Evolutionary conservation across 1,140 invertebrate genomes (phyloP).

Genomic region (Drosophila quadrilineata): DNA sequence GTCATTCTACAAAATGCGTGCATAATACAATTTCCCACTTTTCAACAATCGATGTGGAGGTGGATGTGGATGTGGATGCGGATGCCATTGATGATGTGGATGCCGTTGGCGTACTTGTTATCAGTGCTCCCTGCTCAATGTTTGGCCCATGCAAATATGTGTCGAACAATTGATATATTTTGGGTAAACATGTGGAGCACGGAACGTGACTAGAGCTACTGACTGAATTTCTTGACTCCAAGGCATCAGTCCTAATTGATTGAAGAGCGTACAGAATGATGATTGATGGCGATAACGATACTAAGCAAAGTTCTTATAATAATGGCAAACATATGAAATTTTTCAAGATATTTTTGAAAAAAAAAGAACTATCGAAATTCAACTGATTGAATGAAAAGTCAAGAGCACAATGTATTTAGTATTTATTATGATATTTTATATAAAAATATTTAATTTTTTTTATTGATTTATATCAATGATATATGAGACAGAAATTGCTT

Average conservation of each 20-base stretch:
- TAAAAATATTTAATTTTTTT: too few relatives aligned
- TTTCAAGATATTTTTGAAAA: too few relatives aligned
- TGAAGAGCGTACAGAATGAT: background rate
- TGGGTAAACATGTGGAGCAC: constrained; percentile 34
- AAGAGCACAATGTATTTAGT: too few relatives aligned
- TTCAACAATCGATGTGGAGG: background rate
- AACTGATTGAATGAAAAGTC: too few relatives aligned
- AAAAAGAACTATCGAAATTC: too few relatives aligned
- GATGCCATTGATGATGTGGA: too few relatives aligned
- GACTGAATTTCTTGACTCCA: background rate
- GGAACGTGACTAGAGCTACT: constrained; percentile 46
- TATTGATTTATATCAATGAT: too few relatives aligned
- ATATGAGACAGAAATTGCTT: too few relatives aligned
- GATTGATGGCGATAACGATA: background rate
- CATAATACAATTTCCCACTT: constrained; percentile 8
- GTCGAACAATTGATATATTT: constrained; percentile 74
- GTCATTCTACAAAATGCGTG: background rate
- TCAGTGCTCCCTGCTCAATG: constrained; percentile 8
- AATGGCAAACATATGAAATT: too few relatives aligned
- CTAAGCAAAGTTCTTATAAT: too few relatives aligned
- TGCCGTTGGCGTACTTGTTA: too few relatives aligned
- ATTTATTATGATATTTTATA: too few relatives aligned
- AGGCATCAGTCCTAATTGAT: constrained; percentile 4
- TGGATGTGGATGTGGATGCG: background rate
- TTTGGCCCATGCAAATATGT: constrained; percentile 69